A percentile compares a stretch with the other conserved stretches of the same genome.
phyloP scores from a whole-genome alignment of 1,140 invertebrate genomes.

The Micrasema longulum region DNA sequence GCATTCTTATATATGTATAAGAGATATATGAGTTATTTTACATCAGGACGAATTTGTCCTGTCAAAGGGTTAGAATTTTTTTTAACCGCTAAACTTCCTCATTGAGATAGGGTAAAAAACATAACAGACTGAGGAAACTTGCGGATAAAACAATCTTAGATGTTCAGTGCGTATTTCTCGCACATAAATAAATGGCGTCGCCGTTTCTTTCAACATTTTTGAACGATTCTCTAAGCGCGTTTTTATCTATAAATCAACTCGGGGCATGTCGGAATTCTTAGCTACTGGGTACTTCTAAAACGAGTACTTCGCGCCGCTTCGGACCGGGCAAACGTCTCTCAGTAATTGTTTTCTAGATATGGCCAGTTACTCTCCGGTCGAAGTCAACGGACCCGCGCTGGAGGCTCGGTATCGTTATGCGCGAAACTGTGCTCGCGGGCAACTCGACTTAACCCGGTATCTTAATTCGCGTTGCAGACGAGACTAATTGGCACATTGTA shows the following conservation, averaged over 20 bases:
- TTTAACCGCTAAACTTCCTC: too few species aligned
- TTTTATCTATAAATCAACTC: neutral
- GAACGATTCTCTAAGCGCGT: neutral
- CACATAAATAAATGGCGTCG: neutral
- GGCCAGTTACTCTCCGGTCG: conserved; percentile 15
- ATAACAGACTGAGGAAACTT: too few species aligned
- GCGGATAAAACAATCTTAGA: too few species aligned
- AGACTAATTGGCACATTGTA: conserved; percentile 17
- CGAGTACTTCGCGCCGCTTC: too few species aligned
- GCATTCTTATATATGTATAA: too few species aligned
- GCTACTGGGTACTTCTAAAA: too few species aligned
- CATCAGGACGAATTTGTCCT: too few species aligned
- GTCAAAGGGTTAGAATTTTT: too few species aligned
- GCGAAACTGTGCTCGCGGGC: too few species aligned
- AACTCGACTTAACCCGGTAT: neutral
- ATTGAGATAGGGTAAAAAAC: too few species aligned
- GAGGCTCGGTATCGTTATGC: neutral
- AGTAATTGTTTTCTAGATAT: conserved; percentile 1
- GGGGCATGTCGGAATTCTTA: neutral
- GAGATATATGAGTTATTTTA: too few species aligned
- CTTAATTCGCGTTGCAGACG: conserved; percentile 19
- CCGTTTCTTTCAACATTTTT: neutral
- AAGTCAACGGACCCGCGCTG: conserved; percentile 6
- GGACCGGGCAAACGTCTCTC: too few species aligned
- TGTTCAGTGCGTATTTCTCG: neutral